Evolutionary conservation across 2,797 vertebrate species (phyloP), one percentile per base, ranked within the genome.

Genomic region (Prunella strophiata): DNA sequence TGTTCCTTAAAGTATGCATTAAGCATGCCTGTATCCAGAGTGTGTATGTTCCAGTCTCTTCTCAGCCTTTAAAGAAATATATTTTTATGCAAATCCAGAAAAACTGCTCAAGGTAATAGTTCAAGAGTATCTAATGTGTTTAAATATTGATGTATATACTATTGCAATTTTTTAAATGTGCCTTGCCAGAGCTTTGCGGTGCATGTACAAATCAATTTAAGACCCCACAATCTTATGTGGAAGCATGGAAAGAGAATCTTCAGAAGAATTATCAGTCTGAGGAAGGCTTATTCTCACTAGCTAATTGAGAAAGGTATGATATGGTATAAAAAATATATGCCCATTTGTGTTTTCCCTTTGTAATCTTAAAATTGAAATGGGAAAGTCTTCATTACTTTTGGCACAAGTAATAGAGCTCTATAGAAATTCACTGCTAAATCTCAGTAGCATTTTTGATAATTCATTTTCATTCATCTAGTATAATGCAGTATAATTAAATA

Each of bases 101-200:
- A 91, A 95, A 91, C 47, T 86, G 66, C 86, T 84, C 42, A 91
- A 96, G 83, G 83, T 92, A 93, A 75, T 90, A 84, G 38, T 91
- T 93, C 66, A 93, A 75, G 77, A 84, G 47, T 75, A 84, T 81
- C 85, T 91, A 86, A 96, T 51, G 50, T 75, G 32, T 88, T 95
- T 86, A 90, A 95, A 90, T 88, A 90, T 81, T 93, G 54, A 91
- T 93, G 34, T 40, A 63, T 80, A 94, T 91, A 91, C 73, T 88
- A 75, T 51, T 62, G 59, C 16, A 63, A 9, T 59, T 82, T 94
- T 81, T 27, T 16, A 85, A 89, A 89, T 78, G 11, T 57, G 47
- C n/a, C 25, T 84, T 85, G 50, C 40, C 36, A 85, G 68, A 89
- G 34, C 36, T 93, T 89, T 74, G 27, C 73, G 61, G 11, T 61